phyloP scores from a whole-genome alignment of 1,140 invertebrate species.

The Bombyx mori region DNA sequence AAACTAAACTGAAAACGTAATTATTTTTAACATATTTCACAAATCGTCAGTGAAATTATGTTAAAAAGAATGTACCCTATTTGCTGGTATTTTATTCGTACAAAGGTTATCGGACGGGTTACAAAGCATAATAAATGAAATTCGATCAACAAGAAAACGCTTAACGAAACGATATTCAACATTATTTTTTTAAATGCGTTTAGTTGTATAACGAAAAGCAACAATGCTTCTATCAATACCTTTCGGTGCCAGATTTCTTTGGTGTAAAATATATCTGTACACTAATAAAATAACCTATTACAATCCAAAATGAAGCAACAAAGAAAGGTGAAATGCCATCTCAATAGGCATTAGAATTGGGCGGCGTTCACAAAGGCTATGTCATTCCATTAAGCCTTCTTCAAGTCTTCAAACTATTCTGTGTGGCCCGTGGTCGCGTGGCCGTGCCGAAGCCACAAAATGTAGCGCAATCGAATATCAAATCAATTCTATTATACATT shows the following conservation, averaged over 20 bases:
- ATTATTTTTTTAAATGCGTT: constrained; percentile 11
- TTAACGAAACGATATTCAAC: constrained; percentile 8
- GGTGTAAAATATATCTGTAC: constrained; percentile 58
- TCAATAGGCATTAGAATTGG: constrained; percentile 69
- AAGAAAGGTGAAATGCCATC: constrained; percentile 64
- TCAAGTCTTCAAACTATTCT: constrained; percentile 53
- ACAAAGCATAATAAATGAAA: constrained; percentile 17
- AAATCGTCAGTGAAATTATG: too few relatives aligned
- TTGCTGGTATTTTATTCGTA: too few relatives aligned
- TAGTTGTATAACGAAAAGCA: constrained; percentile 19
- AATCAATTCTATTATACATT: constrained; percentile 62
- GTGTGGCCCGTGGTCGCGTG: constrained; percentile 66
- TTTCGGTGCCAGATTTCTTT: constrained; percentile 31
- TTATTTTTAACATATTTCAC: too few relatives aligned
- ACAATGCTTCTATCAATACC: constrained; percentile 29
- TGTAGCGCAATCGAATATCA: constrained; percentile 55
- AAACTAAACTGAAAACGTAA: too few relatives aligned
- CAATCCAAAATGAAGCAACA: constrained; percentile 67
- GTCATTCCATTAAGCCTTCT: constrained; percentile 69
- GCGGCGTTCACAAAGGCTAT: constrained; percentile 64
- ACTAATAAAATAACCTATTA: constrained; percentile 67
- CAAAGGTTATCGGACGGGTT: too few relatives aligned
- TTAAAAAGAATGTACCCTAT: too few relatives aligned
- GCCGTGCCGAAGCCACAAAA: constrained; percentile 26
- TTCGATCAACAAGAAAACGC: constrained; percentile 18